These are phyloP conservation scores for Ptychoptera contaminata DNA, from an alignment of 2,888 invertebrate genomes.

Conservation along the genomic window DNA sequence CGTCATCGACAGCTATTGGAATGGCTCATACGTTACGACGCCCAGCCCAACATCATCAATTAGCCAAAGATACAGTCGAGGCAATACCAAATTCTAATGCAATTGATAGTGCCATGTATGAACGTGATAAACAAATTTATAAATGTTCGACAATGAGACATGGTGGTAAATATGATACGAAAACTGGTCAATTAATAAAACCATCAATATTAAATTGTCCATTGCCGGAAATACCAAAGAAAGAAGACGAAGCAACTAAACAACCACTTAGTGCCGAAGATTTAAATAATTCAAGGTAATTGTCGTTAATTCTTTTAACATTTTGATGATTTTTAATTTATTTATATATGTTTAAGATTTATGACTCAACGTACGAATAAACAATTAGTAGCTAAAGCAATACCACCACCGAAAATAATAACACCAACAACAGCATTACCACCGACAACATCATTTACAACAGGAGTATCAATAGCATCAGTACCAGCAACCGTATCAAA, in stretches of 20 bases:
- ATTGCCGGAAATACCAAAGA: slow-evolving; percentile 31
- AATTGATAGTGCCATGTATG: slow-evolving; percentile 28
- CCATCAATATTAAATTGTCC: slow-evolving; percentile 32
- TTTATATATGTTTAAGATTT: neutral
- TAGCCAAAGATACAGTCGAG: slow-evolving; percentile 17
- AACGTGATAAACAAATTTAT: slow-evolving; percentile 31
- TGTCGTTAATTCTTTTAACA: neutral
- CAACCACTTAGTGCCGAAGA: neutral
- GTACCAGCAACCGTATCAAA: slow-evolving; percentile 18
- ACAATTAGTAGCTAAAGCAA: slow-evolving; percentile 31
- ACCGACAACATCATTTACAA: neutral
- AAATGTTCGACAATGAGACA: slow-evolving; percentile 30
- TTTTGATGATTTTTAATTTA: neutral
- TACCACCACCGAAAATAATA: slow-evolving; percentile 30
- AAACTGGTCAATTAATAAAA: slow-evolving; percentile 19
- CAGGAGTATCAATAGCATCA: neutral
- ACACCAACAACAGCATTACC: slow-evolving; percentile 16
- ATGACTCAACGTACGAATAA: slow-evolving; percentile 26
- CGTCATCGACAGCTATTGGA: neutral
- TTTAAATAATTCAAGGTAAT: neutral
- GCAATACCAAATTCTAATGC: slow-evolving; percentile 20
- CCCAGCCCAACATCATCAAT: neutral
- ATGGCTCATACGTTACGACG: slow-evolving; percentile 4
- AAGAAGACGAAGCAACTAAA: slow-evolving; percentile 23
- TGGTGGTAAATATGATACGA: slow-evolving; percentile 31